phyloP scores from a whole-genome alignment of 2,113 vertebrate species.

The Dicrurus megarhynchus region DNA sequence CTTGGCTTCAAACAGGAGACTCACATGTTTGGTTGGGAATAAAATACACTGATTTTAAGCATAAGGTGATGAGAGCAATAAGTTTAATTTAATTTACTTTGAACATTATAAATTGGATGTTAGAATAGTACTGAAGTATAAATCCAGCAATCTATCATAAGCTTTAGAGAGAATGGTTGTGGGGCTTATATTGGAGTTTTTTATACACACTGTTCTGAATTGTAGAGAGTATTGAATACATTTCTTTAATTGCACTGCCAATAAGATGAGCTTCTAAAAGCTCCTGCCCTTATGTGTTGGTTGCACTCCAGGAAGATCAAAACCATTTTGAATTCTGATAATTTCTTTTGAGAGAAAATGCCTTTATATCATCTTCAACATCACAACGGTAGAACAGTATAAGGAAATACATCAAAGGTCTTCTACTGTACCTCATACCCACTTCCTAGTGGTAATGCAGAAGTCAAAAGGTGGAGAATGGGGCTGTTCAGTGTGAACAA shows the following conservation, averaged over 20 bases:
- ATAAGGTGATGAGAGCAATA: background rate
- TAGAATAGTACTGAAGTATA: background rate
- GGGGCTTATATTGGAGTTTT: background rate
- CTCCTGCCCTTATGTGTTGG: background rate
- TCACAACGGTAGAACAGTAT: background rate
- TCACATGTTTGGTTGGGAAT: background rate
- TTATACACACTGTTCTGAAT: background rate
- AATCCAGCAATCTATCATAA: background rate
- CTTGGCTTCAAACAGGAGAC: background rate
- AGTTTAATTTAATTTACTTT: background rate
- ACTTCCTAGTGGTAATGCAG: background rate
- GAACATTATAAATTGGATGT: background rate
- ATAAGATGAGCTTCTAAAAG: background rate
- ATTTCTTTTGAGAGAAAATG: background rate
- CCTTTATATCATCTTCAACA: background rate
- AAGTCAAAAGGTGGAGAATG: background rate
- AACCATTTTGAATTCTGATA: background rate
- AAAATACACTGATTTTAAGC: constrained; percentile 1
- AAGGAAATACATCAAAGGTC: background rate
- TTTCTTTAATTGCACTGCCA: background rate
- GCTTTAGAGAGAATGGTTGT: background rate
- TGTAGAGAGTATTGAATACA: background rate
- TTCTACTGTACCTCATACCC: background rate
- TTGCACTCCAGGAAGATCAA: background rate
- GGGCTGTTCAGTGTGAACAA: background rate